Base-by-base conservation (phyloP, 2,797 vertebrate species). In the Tamandua tetradactyla region DNA sequence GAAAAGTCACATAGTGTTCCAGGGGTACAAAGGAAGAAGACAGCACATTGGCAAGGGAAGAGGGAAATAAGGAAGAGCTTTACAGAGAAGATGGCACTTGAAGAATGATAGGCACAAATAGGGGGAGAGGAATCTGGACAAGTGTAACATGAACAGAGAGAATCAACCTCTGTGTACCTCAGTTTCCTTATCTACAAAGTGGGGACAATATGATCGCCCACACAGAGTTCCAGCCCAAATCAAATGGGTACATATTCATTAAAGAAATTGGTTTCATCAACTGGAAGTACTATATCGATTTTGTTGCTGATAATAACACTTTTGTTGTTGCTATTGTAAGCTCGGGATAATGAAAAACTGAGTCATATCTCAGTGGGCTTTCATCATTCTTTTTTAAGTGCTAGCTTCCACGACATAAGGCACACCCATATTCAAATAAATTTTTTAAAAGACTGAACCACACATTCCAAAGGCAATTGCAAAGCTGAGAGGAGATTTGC, bases 21-120 rank as follows among this genome's bases (percentile, higher is more conserved):
- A 32, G 9, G 40, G 49, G 35, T 35, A 55, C n/a, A 49, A 55
- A 93, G 57, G n/a, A 87, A 23, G 32, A 93, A 59, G 44, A 35
- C 5, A 44, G 79, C 74, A 8, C 44, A 27, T 62, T 57, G 61
- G n/a, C 71, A 35, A 62, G 78, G 15, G 15, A 61, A 32, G 7
- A 57, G 52, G 23, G 25, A 37, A 49, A 30, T 52, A 35, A 79
- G 81, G 27, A 80, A 68, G 37, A 75, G 64, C 23, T 89, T 93
- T 69, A 92, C 66, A 12, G 32, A 95, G 57, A 76, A 81, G 64
- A 35, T 25, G 62, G 17, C 44, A 68, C 86, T 92, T 85, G 78
- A 74, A 85, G 57, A 74, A 80, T 14, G 11, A 74, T 1, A 32
- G 47, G 64, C 15, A 35, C 13, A 52, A 23, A 57, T 72, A 5